Evolutionary conservation across 2,797 vertebrate genomes (phyloP).

Genomic region (Cynodonichthys magdalenae): DNA sequence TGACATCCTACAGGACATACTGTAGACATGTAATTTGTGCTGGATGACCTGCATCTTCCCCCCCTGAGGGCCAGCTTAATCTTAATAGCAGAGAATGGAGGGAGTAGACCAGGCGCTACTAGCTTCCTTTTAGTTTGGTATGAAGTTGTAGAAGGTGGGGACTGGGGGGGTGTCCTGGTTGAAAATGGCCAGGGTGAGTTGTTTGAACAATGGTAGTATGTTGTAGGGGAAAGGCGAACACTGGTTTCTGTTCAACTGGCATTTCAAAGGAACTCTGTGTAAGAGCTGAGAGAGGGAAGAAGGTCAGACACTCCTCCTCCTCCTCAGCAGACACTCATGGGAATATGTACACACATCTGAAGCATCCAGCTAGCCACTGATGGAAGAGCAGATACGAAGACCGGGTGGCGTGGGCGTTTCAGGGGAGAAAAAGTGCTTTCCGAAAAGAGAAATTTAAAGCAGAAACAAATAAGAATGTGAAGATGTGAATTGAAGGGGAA

Average conservation of each 20-base stretch:
- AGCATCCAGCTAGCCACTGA: constrained; percentile 48
- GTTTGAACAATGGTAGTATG: constrained; percentile 35
- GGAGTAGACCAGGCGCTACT: constrained; percentile 57
- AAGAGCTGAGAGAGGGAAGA: constrained; percentile 50
- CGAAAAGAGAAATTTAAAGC: constrained; percentile 2
- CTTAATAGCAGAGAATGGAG: constrained; percentile 69
- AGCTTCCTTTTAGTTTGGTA: constrained; percentile 49
- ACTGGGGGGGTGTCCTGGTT: constrained; percentile 48
- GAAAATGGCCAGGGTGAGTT: constrained; percentile 36
- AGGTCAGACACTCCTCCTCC: constrained; percentile 51
- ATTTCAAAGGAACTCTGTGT: constrained; percentile 74
- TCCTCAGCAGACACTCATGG: constrained; percentile 23
- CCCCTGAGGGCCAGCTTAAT: constrained; percentile 64
- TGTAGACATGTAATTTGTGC: constrained; percentile 65
- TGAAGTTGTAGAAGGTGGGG: constrained; percentile 47
- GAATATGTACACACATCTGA: constrained; percentile 45
- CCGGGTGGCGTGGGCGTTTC: constrained; percentile 30
- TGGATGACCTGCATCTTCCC: constrained; percentile 66
- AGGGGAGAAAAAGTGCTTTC: constrained; percentile 28
- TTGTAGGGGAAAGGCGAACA: constrained; percentile 32
- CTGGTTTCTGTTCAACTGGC: constrained; percentile 75
- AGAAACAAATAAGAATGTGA: constrained; percentile 1
- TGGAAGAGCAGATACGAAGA: constrained; percentile 54
- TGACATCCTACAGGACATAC: constrained; percentile 64
- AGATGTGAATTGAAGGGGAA: background rate